Percentiles rank a stretch among this genome's conserved stretches.
phyloP scores from a whole-genome alignment of 2,888 invertebrate genomes.

The Trachelus troglodyta region DNA sequence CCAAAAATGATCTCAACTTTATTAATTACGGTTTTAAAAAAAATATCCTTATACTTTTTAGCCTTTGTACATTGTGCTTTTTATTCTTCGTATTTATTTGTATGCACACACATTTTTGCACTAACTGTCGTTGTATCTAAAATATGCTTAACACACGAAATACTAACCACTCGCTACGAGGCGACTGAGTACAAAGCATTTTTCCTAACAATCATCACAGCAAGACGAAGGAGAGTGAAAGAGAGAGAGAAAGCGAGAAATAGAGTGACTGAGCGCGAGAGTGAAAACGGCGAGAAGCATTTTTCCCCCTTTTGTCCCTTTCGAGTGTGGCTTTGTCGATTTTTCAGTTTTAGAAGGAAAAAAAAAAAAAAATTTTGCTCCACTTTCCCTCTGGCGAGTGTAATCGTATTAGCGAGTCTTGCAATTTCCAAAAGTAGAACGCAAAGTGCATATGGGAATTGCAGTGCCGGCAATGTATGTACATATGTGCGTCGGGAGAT shows the following conservation, averaged over 20 bases:
- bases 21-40: constrained; percentile 44
- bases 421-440: no score
- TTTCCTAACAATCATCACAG: constrained; percentile 38
- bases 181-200: constrained; percentile 61
- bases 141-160: constrained; percentile 29
- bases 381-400: no score
- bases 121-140: constrained; percentile 38
- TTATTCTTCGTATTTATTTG: constrained; percentile 62
- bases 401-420: no score
- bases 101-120: constrained; percentile 37
- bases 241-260: constrained; percentile 14
- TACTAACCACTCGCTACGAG: constrained; percentile 45
- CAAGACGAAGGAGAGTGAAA: constrained; percentile 28
- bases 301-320: no score
- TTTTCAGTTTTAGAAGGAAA: no score
- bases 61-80: constrained; percentile 62
- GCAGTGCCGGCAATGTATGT: no score
- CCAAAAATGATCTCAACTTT: constrained; percentile 63
- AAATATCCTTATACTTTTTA: constrained; percentile 45
- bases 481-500: no score
- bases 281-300: background rate
- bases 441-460: no score
- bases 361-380: no score
- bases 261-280: no score
- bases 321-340: no score